phyloP scores from a whole-genome alignment of 1,140 invertebrate species.

The Glomeris maerens region DNA sequence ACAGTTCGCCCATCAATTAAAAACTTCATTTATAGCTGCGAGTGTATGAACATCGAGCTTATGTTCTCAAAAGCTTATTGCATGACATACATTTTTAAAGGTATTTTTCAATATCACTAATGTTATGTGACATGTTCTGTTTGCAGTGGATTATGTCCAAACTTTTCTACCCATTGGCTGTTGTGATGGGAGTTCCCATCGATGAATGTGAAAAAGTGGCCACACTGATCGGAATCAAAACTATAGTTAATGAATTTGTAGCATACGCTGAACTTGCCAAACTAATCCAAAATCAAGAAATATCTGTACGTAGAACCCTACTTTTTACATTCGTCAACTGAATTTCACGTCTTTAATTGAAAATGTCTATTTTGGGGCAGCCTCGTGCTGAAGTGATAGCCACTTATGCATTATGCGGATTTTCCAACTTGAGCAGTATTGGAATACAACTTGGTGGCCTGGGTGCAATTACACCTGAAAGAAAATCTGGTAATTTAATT shows the following conservation, averaged over 20 bases:
- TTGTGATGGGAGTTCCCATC: constrained; percentile 29
- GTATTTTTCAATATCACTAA: no score
- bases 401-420: constrained; percentile 6
- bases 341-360: not conserved
- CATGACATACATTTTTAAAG: no score
- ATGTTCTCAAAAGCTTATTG: no score
- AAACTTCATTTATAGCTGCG: not conserved
- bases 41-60: no score
- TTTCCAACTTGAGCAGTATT: constrained; percentile 80
- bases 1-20: no score
- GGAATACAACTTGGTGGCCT: constrained; percentile 76
- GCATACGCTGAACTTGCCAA: constrained; percentile 19
- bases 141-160: constrained; percentile 28
- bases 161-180: constrained; percentile 27
- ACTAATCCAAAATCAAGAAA: constrained; percentile 18
- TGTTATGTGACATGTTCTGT: no score
- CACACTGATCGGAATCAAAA: constrained; percentile 31
- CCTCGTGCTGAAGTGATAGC: not conserved
- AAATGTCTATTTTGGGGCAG: not conserved
- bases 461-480: constrained; percentile 59
- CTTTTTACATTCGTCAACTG: not conserved
- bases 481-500: no score
- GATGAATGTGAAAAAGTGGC: constrained; percentile 25
- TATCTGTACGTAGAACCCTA: not conserved
- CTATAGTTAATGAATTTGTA: constrained; percentile 33